phyloP scores from a whole-genome alignment of 2,797 vertebrate genomes.

The Hephaestus fuliginosus region DNA sequence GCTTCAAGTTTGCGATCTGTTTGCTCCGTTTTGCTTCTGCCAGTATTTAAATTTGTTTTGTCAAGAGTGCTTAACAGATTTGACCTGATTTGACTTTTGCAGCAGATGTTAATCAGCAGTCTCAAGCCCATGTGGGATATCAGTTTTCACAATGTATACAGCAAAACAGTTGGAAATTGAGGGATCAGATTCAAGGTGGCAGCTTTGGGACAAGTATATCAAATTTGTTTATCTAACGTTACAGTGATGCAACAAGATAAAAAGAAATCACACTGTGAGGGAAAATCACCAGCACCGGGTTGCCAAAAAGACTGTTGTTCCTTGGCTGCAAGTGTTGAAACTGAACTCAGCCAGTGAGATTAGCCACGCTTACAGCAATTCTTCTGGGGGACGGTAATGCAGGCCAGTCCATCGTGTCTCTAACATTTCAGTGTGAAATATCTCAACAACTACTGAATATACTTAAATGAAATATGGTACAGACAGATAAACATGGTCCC shows the following conservation, averaged over 20 bases:
- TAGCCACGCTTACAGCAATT: conserved; percentile 17
- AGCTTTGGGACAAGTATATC: conserved; percentile 21
- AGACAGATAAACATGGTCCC: neutral
- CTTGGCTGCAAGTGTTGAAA: conserved; percentile 16
- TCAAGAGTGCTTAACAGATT: conserved; percentile 47
- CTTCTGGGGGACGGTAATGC: neutral
- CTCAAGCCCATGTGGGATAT: conserved; percentile 24
- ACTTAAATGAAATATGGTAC: conserved; percentile 5
- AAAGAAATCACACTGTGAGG: conserved; percentile 6
- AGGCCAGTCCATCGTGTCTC: conserved; percentile 1
- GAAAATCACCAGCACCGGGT: neutral
- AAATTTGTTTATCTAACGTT: conserved; percentile 2
- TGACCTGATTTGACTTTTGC: conserved; percentile 63
- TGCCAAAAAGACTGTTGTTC: conserved; percentile 29
- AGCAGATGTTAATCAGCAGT: conserved; percentile 62
- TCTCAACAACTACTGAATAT: neutral
- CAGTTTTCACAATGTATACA: neutral
- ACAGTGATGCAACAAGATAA: conserved; percentile 26
- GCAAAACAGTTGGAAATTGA: neutral
- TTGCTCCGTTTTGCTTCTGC: conserved; percentile 41
- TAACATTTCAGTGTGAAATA: conserved; percentile 11
- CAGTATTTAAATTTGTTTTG: conserved; percentile 56
- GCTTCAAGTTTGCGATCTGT: conserved; percentile 47
- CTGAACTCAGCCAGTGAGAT: conserved; percentile 19
- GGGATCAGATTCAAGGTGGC: conserved; percentile 18